Percentiles rank a stretch among this genome's conserved stretches.
phyloP scores from a whole-genome alignment of 2,113 vertebrate genomes.

The Melanostigma gelatinosum region DNA sequence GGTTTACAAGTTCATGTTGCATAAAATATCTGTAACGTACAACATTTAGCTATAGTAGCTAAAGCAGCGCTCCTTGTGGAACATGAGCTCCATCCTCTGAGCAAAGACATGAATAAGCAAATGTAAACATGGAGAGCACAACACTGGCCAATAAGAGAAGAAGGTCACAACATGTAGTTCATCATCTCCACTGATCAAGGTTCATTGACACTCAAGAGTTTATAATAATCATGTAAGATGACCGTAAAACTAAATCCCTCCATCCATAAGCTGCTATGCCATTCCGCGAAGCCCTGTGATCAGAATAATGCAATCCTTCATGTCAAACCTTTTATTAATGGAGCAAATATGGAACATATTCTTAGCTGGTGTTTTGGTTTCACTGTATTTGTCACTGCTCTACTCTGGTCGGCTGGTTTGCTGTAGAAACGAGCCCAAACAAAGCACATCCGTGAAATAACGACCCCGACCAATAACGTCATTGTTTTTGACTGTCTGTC shows the following conservation, averaged over 20 bases:
- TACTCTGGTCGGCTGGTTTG: background rate
- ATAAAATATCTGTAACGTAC: slow-evolving; percentile 44
- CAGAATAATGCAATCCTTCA: slow-evolving; percentile 19
- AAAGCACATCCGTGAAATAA: slow-evolving; percentile 19
- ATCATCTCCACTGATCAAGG: slow-evolving; percentile 32
- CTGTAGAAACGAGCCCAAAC: background rate
- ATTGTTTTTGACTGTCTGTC: slow-evolving; percentile 24
- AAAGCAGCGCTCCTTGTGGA: background rate
- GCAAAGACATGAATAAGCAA: background rate
- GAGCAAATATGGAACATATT: slow-evolving; percentile 1
- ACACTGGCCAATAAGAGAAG: background rate
- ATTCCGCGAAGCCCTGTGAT: background rate
- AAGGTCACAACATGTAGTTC: slow-evolving; percentile 24
- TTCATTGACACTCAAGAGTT: slow-evolving; percentile 5
- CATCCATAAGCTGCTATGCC: slow-evolving; percentile 5
- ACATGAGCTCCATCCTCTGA: slow-evolving; percentile 1
- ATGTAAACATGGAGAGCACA: slow-evolving; percentile 20
- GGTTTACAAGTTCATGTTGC: slow-evolving; percentile 22
- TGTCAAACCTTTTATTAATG: slow-evolving; percentile 20
- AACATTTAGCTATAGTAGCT: slow-evolving; percentile 24
- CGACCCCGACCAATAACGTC: background rate
- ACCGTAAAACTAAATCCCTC: background rate
- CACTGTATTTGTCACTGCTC: background rate
- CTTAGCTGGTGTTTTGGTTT: background rate
- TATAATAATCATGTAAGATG: slow-evolving; percentile 18